phyloP scores from a whole-genome alignment of 2,113 vertebrate species.

The Limanda limanda region DNA sequence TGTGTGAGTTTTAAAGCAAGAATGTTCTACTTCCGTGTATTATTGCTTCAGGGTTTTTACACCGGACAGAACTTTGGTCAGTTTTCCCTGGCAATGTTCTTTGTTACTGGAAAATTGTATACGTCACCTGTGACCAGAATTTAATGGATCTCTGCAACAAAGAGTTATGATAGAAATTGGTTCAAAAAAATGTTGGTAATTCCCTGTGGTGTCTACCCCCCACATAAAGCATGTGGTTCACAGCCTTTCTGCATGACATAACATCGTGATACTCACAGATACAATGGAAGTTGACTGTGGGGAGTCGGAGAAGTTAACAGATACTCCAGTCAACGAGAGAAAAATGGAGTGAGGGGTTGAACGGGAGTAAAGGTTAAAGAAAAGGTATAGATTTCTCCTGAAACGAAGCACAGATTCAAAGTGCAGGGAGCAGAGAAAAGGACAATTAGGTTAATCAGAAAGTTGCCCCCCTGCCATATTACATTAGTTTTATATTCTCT shows the following conservation, averaged over 20 bases:
- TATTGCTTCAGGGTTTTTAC: constrained; percentile 25
- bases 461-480: constrained; percentile 53
- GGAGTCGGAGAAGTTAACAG: constrained; percentile 20
- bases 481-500: constrained; percentile 63
- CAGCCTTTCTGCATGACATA: constrained; percentile 23
- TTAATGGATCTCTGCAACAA: constrained; percentile 53
- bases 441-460: constrained; percentile 64
- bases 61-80: constrained; percentile 17
- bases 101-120: constrained; percentile 39
- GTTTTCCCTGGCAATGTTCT: constrained; percentile 36
- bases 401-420: constrained; percentile 14
- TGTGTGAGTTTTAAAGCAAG: neutral
- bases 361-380: constrained; percentile 3
- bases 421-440: constrained; percentile 33
- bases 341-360: neutral
- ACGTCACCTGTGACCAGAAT: constrained; percentile 47
- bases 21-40: constrained; percentile 29
- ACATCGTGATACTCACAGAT: constrained; percentile 9
- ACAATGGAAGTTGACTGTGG: neutral
- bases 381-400: neutral
- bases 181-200: constrained; percentile 29
- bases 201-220: neutral
- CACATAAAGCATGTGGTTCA: constrained; percentile 5
- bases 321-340: neutral
- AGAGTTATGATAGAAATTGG: constrained; percentile 59